phyloP scores from a whole-genome alignment of 92 coral and sea anemone species.

The Phenganax marumi region DNA sequence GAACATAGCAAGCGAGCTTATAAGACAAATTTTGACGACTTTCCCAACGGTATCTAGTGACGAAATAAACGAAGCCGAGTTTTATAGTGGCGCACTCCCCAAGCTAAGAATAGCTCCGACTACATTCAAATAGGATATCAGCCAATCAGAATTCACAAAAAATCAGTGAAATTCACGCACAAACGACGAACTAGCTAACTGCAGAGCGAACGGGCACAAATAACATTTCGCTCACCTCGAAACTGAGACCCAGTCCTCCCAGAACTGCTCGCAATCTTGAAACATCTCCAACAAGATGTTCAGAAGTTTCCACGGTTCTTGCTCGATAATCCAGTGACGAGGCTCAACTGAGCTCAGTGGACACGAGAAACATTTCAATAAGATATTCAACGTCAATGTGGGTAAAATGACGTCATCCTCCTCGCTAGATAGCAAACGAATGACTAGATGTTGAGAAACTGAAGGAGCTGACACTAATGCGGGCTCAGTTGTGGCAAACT shows the following conservation, averaged over 20 bases:
- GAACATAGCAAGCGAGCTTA: too few species aligned
- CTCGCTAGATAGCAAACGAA: constrained; percentile 8
- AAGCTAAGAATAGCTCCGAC: neutral
- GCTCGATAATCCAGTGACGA: constrained; percentile 32
- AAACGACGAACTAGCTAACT: too few species aligned
- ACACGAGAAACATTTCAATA: constrained; percentile 15
- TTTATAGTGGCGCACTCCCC: neutral
- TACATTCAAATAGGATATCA: neutral
- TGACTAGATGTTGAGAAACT: neutral
- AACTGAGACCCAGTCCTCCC: constrained; percentile 34
- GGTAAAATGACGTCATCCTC: constrained; percentile 19
- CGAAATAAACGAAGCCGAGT: too few species aligned
- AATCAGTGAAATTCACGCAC: neutral
- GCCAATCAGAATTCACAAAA: neutral
- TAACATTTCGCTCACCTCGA: neutral
- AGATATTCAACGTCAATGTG: constrained; percentile 1
- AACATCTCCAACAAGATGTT: constrained; percentile 16
- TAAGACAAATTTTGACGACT: too few species aligned
- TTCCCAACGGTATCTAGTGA: too few species aligned
- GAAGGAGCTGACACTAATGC: neutral
- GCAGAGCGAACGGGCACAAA: too few species aligned
- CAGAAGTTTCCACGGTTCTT: constrained; percentile 22
- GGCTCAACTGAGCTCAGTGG: neutral
- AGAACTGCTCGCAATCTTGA: constrained; percentile 27
- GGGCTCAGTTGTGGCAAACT: constrained; percentile 12